These are phyloP conservation scores for Triplophysa dalaica DNA, from an alignment of 2,113 vertebrate genomes.

Conservation along the genomic window DNA sequence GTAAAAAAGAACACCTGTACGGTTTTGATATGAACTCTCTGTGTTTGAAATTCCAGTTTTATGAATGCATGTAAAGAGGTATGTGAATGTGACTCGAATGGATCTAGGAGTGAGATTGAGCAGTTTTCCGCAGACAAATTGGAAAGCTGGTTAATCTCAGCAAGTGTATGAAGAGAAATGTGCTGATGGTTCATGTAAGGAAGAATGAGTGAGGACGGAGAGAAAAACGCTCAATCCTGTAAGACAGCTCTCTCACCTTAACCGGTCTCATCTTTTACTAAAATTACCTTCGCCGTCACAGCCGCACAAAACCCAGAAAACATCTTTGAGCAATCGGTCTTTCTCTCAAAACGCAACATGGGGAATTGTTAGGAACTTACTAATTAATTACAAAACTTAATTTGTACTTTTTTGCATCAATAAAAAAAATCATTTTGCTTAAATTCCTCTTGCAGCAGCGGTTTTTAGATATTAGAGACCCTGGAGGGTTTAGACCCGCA, in stretches of 20 bases:
- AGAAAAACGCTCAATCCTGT: conserved; percentile 26
- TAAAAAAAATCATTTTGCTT: background rate
- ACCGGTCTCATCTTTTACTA: conserved; percentile 35
- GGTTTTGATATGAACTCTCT: too few species aligned
- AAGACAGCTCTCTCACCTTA: conserved; percentile 32
- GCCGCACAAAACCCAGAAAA: background rate
- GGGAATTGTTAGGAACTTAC: background rate
- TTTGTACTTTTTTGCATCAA: background rate
- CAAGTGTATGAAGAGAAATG: conserved; percentile 49
- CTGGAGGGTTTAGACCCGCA: background rate
- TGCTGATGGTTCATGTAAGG: conserved; percentile 59
- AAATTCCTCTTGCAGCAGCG: background rate
- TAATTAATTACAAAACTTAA: too few species aligned
- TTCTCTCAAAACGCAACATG: background rate
- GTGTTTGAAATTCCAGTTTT: background rate
- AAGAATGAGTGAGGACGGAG: background rate
- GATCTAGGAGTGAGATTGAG: conserved; percentile 28
- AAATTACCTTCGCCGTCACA: conserved; percentile 41
- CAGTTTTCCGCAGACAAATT: conserved; percentile 39
- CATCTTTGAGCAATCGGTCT: background rate
- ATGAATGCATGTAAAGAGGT: background rate
- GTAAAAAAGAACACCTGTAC: too few species aligned
- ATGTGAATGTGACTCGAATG: conserved; percentile 27
- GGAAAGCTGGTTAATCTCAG: conserved; percentile 62
- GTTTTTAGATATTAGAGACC: background rate